Evolutionary conservation across 2,113 vertebrate genomes (phyloP).

Genomic region (Colossoma macropomum): DNA sequence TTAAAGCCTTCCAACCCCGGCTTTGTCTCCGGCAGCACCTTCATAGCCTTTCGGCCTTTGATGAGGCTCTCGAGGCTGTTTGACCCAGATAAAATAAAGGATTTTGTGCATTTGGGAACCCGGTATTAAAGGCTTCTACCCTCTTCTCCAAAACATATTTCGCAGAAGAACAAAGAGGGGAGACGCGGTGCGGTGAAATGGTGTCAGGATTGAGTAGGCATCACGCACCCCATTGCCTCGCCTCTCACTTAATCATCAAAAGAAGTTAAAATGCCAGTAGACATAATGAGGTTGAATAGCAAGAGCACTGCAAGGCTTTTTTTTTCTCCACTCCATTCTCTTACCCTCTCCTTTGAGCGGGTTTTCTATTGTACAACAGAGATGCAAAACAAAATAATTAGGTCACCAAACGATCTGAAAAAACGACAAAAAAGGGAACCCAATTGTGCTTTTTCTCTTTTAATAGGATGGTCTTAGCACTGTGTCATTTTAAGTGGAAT

Average conservation of each 20-base stretch:
- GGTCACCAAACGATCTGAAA: slow-evolving; percentile 56
- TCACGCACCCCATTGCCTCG: slow-evolving; percentile 53
- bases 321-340: slow-evolving; percentile 31
- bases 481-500: slow-evolving; percentile 38
- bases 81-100: slow-evolving; percentile 77
- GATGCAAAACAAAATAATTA: slow-evolving; percentile 57
- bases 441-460: slow-evolving; percentile 40
- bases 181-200: slow-evolving; percentile 59
- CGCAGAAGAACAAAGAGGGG: slow-evolving; percentile 55
- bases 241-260: slow-evolving; percentile 76
- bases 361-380: slow-evolving; percentile 43
- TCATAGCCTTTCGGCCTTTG: slow-evolving; percentile 57
- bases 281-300: slow-evolving; percentile 76
- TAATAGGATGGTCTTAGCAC: slow-evolving; percentile 24
- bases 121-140: slow-evolving; percentile 67
- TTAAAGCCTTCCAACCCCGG: slow-evolving; percentile 50
- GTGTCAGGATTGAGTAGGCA: slow-evolving; percentile 68
- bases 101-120: slow-evolving; percentile 71
- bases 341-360: slow-evolving; percentile 29
- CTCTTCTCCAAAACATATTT: slow-evolving; percentile 48
- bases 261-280: slow-evolving; percentile 76
- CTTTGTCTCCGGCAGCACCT: slow-evolving; percentile 55
- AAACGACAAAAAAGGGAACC: slow-evolving; percentile 34
- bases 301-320: slow-evolving; percentile 29
- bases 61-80: slow-evolving; percentile 71